These are phyloP conservation scores for Tinea pellionella DNA, from an alignment of 2,888 invertebrate genomes.

Conservation along the genomic window DNA sequence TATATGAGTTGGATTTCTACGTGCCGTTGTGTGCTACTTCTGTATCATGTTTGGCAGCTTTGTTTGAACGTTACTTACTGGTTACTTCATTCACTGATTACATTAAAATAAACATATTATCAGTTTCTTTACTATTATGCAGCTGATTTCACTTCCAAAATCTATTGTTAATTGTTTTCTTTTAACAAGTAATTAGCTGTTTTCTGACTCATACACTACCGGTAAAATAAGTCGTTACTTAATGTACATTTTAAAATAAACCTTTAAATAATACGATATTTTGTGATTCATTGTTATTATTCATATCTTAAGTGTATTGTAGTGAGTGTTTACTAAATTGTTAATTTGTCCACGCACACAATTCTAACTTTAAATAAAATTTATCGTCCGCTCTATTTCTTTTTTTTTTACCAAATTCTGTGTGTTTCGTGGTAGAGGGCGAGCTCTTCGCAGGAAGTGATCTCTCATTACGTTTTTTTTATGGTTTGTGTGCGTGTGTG, in stretches of 20 bases:
- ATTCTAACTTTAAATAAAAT: neutral
- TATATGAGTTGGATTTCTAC: constrained; percentile 2
- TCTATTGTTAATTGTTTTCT: neutral
- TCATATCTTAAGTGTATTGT: too few relatives aligned
- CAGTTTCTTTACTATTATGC: neutral
- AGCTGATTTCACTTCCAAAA: neutral
- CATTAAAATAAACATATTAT: neutral
- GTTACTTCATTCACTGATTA: neutral
- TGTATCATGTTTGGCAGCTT: constrained; percentile 8
- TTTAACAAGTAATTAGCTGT: neutral
- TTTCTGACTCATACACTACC: neutral
- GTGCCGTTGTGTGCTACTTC: constrained; percentile 16
- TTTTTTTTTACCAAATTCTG: constrained; percentile 5
- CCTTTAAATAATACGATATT: too few relatives aligned
- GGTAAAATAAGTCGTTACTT: neutral
- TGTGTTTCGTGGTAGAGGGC: constrained; percentile 28
- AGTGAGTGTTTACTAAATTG: neutral
- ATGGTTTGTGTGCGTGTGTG: constrained; percentile 47
- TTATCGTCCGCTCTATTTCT: neutral
- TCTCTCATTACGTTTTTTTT: constrained; percentile 65
- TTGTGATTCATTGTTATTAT: too few relatives aligned
- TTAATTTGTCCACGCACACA: neutral
- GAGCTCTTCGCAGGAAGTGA: constrained; percentile 56
- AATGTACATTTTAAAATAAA: neutral
- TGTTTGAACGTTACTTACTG: neutral